Conservation (phyloP, 2,113 vertebrate genomes). For the Platichthys stellatus region DNA sequence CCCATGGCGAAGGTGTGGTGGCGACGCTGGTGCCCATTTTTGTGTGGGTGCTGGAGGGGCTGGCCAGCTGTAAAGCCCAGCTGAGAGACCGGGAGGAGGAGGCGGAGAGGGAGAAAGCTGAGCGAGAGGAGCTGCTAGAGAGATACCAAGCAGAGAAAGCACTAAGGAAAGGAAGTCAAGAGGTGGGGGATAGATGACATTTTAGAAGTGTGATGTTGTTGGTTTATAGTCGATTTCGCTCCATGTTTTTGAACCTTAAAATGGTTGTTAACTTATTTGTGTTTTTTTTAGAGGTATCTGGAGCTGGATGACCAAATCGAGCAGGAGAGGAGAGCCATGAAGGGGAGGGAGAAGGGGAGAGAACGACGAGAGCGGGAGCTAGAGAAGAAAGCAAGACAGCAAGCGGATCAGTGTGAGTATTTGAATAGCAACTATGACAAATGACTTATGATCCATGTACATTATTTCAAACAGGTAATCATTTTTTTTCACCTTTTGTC, state of each 20-base stretch:
- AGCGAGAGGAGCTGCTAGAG: constrained; percentile 78
- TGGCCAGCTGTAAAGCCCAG: constrained; percentile 81
- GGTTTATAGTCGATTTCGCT: not conserved
- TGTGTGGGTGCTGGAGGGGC: constrained; percentile 84
- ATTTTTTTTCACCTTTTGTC: not conserved
- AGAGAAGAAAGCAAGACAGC: constrained; percentile 82
- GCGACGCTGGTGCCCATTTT: constrained; percentile 84
- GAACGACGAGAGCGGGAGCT: constrained; percentile 77
- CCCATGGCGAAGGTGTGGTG: constrained; percentile 81
- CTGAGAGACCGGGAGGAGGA: constrained; percentile 80
- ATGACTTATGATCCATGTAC: not conserved
- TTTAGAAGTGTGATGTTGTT: not conserved
- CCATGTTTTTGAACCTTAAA: not conserved
- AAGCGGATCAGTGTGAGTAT: constrained; percentile 82
- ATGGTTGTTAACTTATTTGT: not conserved
- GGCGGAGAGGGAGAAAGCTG: constrained; percentile 76
- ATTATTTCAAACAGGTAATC: not conserved
- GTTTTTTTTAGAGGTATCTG: constrained; percentile 70
- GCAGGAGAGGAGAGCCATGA: constrained; percentile 80
- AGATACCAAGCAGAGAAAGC: constrained; percentile 78
- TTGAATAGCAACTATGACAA: not conserved
- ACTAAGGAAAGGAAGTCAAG: constrained; percentile 80
- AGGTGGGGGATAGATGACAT: constrained; percentile 66
- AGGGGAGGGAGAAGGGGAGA: constrained; percentile 78
- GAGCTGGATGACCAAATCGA: constrained; percentile 85